Evolutionary conservation across 2,888 invertebrate genomes (phyloP).

Genomic region (Callyntrura sp.): DNA sequence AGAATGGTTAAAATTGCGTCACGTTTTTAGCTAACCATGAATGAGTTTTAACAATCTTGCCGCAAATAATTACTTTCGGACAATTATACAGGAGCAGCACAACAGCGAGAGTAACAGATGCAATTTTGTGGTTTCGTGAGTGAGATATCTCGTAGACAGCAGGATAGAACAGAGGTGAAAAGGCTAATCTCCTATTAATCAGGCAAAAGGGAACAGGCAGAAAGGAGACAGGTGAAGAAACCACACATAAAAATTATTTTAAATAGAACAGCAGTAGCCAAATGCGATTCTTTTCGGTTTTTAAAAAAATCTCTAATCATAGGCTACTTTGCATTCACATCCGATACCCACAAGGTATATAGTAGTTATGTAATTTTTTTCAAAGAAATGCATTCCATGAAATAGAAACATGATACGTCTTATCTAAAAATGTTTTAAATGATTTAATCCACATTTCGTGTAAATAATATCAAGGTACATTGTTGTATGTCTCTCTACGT

Average conservation of each 20-base stretch:
- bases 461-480: too few relatives aligned
- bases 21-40: not conserved
- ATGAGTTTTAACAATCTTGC: constrained; percentile 8
- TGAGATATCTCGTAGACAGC: too few relatives aligned
- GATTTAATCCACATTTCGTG: constrained; percentile 25
- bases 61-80: not conserved
- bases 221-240: not conserved
- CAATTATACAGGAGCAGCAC: constrained; percentile 39
- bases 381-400: not conserved
- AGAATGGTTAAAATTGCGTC: not conserved
- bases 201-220: constrained; percentile 8
- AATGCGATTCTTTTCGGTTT: not conserved
- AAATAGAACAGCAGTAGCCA: constrained; percentile 18
- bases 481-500: too few relatives aligned
- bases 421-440: not conserved
- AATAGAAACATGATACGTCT: constrained; percentile 1
- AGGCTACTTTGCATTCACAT: too few relatives aligned
- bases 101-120: too few relatives aligned
- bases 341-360: too few relatives aligned
- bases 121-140: constrained; percentile 40
- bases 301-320: constrained; percentile 45
- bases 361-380: too few relatives aligned
- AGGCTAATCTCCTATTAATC: constrained; percentile 42
- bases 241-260: constrained; percentile 31
- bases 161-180: too few relatives aligned